Evolutionary conservation across 1,140 invertebrate genomes (phyloP).

Genomic region (Euura saliciscinereae): DNA sequence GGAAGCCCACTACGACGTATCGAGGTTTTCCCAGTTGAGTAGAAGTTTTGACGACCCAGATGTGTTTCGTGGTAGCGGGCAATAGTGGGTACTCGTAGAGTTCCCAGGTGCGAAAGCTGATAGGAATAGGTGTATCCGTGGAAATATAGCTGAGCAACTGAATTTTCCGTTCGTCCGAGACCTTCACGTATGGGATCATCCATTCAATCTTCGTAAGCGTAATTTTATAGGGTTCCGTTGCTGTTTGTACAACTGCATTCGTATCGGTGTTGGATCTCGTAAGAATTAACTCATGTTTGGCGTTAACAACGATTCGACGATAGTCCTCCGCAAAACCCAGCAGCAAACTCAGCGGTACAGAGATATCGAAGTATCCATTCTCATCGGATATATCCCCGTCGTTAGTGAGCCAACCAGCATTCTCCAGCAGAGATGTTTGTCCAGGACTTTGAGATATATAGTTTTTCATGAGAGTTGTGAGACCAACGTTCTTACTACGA

Average conservation of each 20-base stretch:
- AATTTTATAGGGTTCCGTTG: slow-evolving; percentile 17
- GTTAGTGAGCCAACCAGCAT: too few species aligned
- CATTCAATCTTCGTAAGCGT: slow-evolving; percentile 19
- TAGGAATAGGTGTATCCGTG: slow-evolving; percentile 31
- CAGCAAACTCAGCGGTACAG: too few species aligned
- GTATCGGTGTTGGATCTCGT: slow-evolving; percentile 32
- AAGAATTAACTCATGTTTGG: slow-evolving; percentile 55
- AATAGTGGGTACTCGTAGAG: slow-evolving; percentile 43
- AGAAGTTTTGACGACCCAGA: slow-evolving; percentile 40
- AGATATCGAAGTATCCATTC: too few species aligned
- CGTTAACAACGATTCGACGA: too few species aligned
- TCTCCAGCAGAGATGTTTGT: slow-evolving; percentile 22
- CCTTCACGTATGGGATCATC: slow-evolving; percentile 26
- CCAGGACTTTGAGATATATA: slow-evolving; percentile 29
- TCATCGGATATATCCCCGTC: too few species aligned
- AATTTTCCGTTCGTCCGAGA: slow-evolving; percentile 32
- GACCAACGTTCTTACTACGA: slow-evolving; percentile 47
- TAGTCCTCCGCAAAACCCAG: too few species aligned
- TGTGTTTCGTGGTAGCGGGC: slow-evolving; percentile 31
- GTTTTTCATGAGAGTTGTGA: slow-evolving; percentile 28
- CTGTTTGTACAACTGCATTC: slow-evolving; percentile 18
- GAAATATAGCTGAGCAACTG: slow-evolving; percentile 30
- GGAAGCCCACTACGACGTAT: too few species aligned
- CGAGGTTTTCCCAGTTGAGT: slow-evolving; percentile 30
- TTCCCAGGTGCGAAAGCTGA: slow-evolving; percentile 45